phyloP scores from a whole-genome alignment of 1,140 invertebrate species.

The Trichoplusia ni region DNA sequence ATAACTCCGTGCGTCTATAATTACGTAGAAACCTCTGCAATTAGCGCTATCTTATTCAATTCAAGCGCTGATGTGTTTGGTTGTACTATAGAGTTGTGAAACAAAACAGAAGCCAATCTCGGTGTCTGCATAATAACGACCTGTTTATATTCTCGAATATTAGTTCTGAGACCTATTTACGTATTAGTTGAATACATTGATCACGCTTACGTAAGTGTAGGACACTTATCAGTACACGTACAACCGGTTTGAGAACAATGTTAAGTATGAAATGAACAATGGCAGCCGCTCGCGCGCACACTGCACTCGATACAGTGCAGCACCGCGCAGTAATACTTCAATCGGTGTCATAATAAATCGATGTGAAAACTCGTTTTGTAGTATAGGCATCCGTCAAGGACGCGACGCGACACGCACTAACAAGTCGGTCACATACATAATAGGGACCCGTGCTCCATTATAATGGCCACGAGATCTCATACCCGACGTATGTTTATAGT shows the following conservation, averaged over 20 bases:
- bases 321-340: constrained; percentile 30
- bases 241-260: constrained; percentile 6
- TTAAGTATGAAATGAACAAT: constrained; percentile 19
- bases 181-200: neutral
- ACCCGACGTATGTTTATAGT: neutral
- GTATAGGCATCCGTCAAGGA: constrained; percentile 38
- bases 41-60: neutral
- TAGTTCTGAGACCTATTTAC: neutral
- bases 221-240: neutral
- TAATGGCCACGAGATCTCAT: neutral
- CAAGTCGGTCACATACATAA: constrained; percentile 12
- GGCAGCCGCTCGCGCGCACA: neutral
- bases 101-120: neutral
- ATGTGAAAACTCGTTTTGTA: constrained; percentile 48
- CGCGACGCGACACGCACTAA: constrained; percentile 26
- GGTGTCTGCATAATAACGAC: neutral
- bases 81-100: neutral
- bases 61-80: too few species aligned
- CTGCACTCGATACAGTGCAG: constrained; percentile 1
- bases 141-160: neutral
- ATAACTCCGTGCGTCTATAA: neutral
- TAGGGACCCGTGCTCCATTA: neutral
- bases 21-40: neutral
- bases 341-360: constrained; percentile 48
- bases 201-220: neutral